Conservation (phyloP, 2,888 invertebrate genomes). For the Parnassius apollo region DNA sequence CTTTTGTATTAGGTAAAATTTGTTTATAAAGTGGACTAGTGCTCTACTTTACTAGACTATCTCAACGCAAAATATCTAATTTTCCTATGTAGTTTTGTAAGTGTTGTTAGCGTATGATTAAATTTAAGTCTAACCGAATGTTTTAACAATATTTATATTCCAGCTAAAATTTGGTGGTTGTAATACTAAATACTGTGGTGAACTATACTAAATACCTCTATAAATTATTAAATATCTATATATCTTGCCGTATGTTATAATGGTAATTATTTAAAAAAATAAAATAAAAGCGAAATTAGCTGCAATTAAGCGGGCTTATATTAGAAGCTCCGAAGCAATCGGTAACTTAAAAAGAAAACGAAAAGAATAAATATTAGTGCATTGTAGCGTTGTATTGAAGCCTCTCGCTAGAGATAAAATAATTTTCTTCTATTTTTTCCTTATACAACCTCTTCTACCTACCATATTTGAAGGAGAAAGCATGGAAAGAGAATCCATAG, state of each 20-base stretch:
- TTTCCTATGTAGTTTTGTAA: background rate
- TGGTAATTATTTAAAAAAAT: background rate
- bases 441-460: constrained; percentile 80
- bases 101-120: background rate
- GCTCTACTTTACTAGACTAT: constrained; percentile 17
- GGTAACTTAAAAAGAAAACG: constrained; percentile 7
- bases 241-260: too few species aligned
- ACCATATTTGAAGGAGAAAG: constrained; percentile 79
- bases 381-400: constrained; percentile 32
- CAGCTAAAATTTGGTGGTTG: constrained; percentile 3
- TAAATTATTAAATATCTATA: background rate
- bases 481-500: constrained; percentile 78
- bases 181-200: constrained; percentile 5
- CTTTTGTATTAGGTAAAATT: background rate
- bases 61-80: constrained; percentile 12
- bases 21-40: constrained; percentile 1
- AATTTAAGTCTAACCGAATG: background rate
- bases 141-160: constrained; percentile 2
- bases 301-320: constrained; percentile 22
- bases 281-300: constrained; percentile 24
- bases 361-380: constrained; percentile 11
- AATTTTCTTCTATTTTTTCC: constrained; percentile 57
- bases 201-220: background rate
- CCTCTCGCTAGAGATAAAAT: constrained; percentile 33
- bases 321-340: constrained; percentile 17